Base-by-base conservation (phyloP, 2,113 vertebrate genomes). In the Xiphorhynchus elegans region DNA sequence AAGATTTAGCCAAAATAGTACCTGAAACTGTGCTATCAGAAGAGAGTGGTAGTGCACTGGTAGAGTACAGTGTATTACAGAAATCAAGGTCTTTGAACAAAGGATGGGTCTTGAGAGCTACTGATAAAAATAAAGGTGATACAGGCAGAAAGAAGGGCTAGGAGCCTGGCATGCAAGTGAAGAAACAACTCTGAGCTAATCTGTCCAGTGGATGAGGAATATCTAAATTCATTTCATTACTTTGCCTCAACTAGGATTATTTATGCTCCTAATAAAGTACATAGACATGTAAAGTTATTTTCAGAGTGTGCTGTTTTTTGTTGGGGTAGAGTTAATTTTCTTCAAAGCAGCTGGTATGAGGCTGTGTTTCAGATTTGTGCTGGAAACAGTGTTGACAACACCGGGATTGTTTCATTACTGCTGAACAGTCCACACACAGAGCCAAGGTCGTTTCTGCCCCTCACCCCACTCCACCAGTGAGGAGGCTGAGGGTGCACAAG, bases 381-480 rank as follows among this genome's bases (percentile, higher is more conserved):
- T 50, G 37, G 15, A 64, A 58, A 33, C 10, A 44, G 13, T 8
- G 6, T 15, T 52, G 42, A 2, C 21, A 50, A 44, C 31, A 17
- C 31, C 50, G 13, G 33, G 12, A 4, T 72, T 37, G 19, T 4
- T 70, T 50, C 5, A 1, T 1, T 58, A 11, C 0, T n/a, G 42
- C 26, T 56, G 25, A 63, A 35, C 35, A 24, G 42, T 1, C 25
- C 72, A 50, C 23, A 56, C 26, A 20, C 15, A 28, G 37, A n/a
- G 56, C 15, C 21, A 44, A 37, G 6, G 13, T 3, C 4, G 24
- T 28, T 77, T 1, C 64, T 84, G 31, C 26, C 37, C 8, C 35
- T 56, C 72, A 49, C 3, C 0, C 3, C 13, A n/a, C 10, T 13
- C 62, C 24, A 35, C 3, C 10, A 35, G 29, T 0, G 3, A 26